Percentiles rank a stretch among this genome's conserved stretches.
These are phyloP conservation scores for Melopsittacus undulatus DNA, from an alignment of 2,797 vertebrate species.

Conservation along the genomic window DNA sequence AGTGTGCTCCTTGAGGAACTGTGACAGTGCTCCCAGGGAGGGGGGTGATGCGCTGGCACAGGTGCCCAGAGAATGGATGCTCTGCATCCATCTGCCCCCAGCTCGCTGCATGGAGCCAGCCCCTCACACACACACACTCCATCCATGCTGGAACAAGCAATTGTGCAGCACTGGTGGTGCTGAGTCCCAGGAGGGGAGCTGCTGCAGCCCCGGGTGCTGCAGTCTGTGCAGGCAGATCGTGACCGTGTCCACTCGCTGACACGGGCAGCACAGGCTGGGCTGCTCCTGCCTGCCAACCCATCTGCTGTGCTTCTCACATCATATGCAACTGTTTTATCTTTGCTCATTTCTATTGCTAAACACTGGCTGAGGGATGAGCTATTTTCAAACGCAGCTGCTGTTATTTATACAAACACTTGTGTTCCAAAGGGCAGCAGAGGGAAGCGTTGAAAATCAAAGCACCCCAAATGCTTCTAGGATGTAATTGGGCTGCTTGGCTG, in stretches of 20 bases:
- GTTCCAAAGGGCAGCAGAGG: constrained; percentile 53
- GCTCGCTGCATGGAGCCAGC: neutral
- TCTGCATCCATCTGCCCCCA: neutral
- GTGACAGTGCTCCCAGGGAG: neutral
- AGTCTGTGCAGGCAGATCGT: neutral
- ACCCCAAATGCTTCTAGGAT: neutral
- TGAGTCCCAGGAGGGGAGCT: neutral
- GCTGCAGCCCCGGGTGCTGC: neutral
- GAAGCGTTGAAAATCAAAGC: neutral
- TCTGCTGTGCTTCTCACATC: constrained; percentile 53
- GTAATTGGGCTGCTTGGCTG: neutral
- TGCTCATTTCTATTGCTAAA: constrained; percentile 59
- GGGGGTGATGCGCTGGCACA: neutral
- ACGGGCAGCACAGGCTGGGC: neutral
- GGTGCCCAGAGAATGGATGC: neutral
- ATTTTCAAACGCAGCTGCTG: constrained; percentile 63
- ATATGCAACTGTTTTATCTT: constrained; percentile 39
- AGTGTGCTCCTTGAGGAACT: neutral
- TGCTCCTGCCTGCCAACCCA: constrained; percentile 43
- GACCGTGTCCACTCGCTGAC: neutral
- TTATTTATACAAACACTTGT: constrained; percentile 70
- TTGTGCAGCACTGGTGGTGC: neutral
- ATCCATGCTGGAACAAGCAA: neutral
- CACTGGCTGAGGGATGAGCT: constrained; percentile 54
- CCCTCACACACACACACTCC: rapidly evolving